Evolutionary conservation across 2,113 vertebrate genomes (phyloP), one percentile per base, ranked within the genome.

Genomic region (Ginglymostoma cirratum): DNA sequence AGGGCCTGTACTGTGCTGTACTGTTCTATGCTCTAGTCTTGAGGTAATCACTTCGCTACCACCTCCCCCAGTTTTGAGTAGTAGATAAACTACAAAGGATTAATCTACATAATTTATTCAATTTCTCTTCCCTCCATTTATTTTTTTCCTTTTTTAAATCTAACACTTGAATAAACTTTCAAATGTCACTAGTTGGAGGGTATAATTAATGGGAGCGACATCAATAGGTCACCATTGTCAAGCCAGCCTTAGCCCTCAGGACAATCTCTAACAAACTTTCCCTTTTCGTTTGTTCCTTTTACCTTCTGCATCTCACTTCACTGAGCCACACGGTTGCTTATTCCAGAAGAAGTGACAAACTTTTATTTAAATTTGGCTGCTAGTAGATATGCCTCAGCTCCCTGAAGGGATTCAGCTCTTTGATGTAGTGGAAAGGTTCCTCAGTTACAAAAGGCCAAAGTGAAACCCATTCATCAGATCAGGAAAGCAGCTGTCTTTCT

Each of bases 61-160:
- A 61, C 55, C 55, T 61, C 7, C 10, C 55, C 55, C 55, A 10
- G 7, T 12, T 61, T 0, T 12, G 6, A 61, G 55, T 12, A 66
- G n/a, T 38, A 65, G 93, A 14, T 19, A 12, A 52, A 42, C 52
- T 72, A 27, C 24, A 76, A 95, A 95, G 45, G 45, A 69, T 52
- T 48, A 72, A 52, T 72, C 89, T 95, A 42, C 94, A 95, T 95
- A 52, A 95, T 72, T 72, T 76, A 95, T 95, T 95, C 69, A 24
- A 95, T 27, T 38, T 61, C 24, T 38, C 69, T 38, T 14, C 45
- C 67, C 94, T 69, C 67, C 67, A 38, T 5, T 66, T 5, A 8
- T 7, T 17, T 38, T 92, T 92, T 8, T 61, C 61, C n/a, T 67
- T 38, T 38, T 23, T n/a, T 66, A 2, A 7, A 52, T 5, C 67